Evolutionary conservation across 2,888 invertebrate species (phyloP).

Genomic region (Chouioia cunea): DNA sequence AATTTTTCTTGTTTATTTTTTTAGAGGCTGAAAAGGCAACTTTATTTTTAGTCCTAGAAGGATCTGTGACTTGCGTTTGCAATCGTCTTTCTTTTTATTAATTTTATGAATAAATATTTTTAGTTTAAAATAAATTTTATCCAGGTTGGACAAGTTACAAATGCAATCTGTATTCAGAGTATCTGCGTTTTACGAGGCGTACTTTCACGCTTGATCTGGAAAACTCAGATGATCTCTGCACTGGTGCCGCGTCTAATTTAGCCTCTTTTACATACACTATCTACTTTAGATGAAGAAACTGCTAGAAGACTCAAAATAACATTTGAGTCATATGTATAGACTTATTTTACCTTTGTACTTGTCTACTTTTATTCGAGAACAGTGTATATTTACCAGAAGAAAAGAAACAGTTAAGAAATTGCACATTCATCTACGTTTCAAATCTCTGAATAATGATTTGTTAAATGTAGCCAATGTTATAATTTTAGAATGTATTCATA

Average conservation of each 20-base stretch:
- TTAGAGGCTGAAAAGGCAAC: constrained; percentile 24
- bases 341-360: constrained; percentile 56
- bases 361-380: constrained; percentile 58
- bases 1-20: constrained; percentile 25
- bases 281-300: constrained; percentile 50
- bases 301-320: constrained; percentile 46
- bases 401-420: constrained; percentile 42
- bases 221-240: constrained; percentile 51
- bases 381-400: constrained; percentile 59
- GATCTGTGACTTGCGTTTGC: constrained; percentile 46
- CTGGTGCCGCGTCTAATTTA: constrained; percentile 56
- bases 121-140: constrained; percentile 44
- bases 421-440: constrained; percentile 52
- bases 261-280: constrained; percentile 55
- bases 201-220: constrained; percentile 41
- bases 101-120: constrained; percentile 46
- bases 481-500: constrained; percentile 60
- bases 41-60: constrained; percentile 40
- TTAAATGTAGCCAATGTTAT: constrained; percentile 57
- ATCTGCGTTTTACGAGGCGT: constrained; percentile 44
- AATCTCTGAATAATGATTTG: constrained; percentile 51
- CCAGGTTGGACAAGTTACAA: constrained; percentile 44
- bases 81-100: constrained; percentile 44
- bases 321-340: constrained; percentile 56
- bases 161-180: constrained; percentile 48